Base-by-base conservation (phyloP, 2,113 vertebrate genomes). In the Nipponia nippon region DNA sequence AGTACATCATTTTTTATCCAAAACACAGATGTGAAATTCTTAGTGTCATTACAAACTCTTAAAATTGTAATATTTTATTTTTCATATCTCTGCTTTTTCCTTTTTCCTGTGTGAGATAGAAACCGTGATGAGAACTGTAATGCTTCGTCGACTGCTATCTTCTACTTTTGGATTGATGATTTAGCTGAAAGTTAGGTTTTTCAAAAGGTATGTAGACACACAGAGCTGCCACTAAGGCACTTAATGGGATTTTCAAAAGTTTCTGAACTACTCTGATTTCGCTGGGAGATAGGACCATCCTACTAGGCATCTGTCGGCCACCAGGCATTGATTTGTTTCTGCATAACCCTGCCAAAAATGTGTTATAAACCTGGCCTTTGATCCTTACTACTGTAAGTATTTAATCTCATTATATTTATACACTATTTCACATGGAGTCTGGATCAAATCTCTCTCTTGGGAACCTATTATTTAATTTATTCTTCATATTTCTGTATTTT, bases 391-490 rank as follows among this genome's bases (percentile, higher is more conserved):
- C 76, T 71, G 5, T 46, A 95, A 83, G 80, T 62, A 78, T 95
- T 91, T 92, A 84, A 89, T 92, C 80, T 92, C 34, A 50, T 86
- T 94, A 63, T 78, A 73, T 75, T 77, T 94, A 50, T 66, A 81
- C 36, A 55, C 16, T 84, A 23, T 66, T 83, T 25, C 23, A 20
- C 15, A 58, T 52, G 32, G 22, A 89, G 26, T 77, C 59, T 75
- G n/a, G 50, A 77, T 66, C 23, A 72, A 88, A 56, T 90, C 5
- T 80, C 25, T 52, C 53, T 77, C 86, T 88, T 56, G 27, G 46
- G 50, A 89, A 38, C 17, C 5, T 67, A 3, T 49, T 94, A 46
- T 59, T 95, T 83, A 69, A 81, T 83, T 83, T 73, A 86, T 53
- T 71, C 10, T 79, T 83, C 34, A 9, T 50, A 66, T 59, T 67